Percentiles rank a stretch among this genome's conserved stretches.
Evolutionary conservation across 2,797 vertebrate species (phyloP).

Genomic region (Acanthurus lineatus): DNA sequence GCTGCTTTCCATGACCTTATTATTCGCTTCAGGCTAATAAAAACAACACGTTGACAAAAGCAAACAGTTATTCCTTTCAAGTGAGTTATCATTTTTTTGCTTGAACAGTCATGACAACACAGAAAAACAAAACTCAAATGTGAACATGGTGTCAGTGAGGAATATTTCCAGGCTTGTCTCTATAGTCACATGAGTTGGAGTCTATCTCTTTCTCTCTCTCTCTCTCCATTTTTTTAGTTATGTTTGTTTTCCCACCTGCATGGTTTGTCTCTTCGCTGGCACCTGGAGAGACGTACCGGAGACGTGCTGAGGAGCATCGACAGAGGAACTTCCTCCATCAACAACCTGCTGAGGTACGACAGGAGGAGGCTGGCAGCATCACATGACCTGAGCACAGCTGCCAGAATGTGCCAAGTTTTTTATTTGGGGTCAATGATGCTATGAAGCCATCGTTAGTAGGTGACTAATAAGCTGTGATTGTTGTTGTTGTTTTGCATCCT

Average conservation of each 20-base stretch:
- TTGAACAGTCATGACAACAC: too few relatives aligned
- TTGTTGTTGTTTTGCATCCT: constrained; percentile 11
- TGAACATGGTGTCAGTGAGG: not conserved
- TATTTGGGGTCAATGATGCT: not conserved
- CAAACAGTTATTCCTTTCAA: not conserved
- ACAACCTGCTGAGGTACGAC: constrained; percentile 89
- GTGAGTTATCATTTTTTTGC: not conserved
- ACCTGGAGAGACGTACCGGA: constrained; percentile 90
- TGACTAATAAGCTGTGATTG: not conserved
- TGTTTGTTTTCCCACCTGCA: constrained; percentile 92
- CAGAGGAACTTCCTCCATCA: constrained; percentile 91
- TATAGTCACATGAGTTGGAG: not conserved
- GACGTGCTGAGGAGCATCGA: constrained; percentile 93
- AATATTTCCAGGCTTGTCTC: too few relatives aligned
- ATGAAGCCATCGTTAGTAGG: not conserved
- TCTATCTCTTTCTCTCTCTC: not conserved
- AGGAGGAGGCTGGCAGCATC: not conserved
- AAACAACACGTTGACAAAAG: not conserved
- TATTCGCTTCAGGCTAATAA: not conserved
- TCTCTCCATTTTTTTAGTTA: constrained; percentile 78
- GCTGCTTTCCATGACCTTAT: not conserved
- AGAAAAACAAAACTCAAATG: too few relatives aligned
- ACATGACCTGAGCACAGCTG: not conserved
- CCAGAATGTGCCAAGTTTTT: not conserved
- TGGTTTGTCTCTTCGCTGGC: constrained; percentile 91